Conservation (phyloP, 2,113 vertebrate species). For the Zosterops hypoxanthus region DNA sequence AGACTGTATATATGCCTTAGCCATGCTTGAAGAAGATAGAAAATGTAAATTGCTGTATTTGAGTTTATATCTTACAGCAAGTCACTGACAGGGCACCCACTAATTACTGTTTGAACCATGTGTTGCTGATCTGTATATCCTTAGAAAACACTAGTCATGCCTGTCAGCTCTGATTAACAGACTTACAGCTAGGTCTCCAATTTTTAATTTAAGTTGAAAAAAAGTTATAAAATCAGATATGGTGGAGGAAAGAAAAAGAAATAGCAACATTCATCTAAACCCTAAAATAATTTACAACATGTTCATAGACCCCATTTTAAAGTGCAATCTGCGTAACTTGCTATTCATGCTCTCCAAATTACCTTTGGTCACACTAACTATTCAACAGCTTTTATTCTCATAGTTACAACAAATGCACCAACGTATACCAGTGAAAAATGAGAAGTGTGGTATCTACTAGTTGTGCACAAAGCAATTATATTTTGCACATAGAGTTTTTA, state of each 20-base stretch:
- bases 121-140: conserved; percentile 30
- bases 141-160: conserved; percentile 5
- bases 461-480: not conserved
- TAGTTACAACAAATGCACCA: not conserved
- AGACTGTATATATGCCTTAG: conserved; percentile 22
- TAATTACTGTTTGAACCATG: conserved; percentile 65
- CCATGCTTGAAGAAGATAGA: conserved; percentile 10
- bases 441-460: not conserved
- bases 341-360: not conserved
- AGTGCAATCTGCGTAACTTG: not conserved
- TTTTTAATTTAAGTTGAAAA: not conserved
- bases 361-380: not conserved
- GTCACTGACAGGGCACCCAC: conserved; percentile 25
- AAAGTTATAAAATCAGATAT: not conserved
- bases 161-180: conserved; percentile 43
- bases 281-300: not conserved
- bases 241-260: not conserved
- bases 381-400: not conserved
- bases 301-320: not conserved
- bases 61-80: conserved; percentile 45
- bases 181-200: not conserved
- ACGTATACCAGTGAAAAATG: not conserved
- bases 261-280: not conserved
- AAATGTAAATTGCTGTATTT: conserved; percentile 65
- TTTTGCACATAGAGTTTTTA: not conserved